These are phyloP conservation scores for Manis crassicaudata DNA, from an alignment of 2,797 vertebrate species.

Conservation along the genomic window DNA sequence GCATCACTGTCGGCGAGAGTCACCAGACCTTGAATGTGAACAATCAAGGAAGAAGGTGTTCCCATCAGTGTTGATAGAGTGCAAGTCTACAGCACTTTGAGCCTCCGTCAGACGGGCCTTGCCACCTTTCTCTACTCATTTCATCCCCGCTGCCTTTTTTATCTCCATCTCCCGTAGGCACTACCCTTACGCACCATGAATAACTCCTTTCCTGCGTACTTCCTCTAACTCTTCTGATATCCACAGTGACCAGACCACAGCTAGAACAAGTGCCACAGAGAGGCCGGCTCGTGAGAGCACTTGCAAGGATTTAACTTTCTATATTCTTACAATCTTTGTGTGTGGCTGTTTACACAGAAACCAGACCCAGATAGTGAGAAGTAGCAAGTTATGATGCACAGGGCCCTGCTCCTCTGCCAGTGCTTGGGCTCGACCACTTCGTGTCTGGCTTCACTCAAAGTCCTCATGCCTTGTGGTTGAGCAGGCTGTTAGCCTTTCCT, in stretches of 20 bases:
- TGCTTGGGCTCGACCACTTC: background rate
- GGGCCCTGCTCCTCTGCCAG: background rate
- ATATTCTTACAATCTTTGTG: background rate
- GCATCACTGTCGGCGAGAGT: constrained; percentile 44
- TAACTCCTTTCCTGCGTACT: constrained; percentile 31
- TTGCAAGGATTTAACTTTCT: background rate
- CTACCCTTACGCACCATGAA: background rate
- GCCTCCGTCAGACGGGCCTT: background rate
- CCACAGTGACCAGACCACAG: constrained; percentile 43
- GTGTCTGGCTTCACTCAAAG: constrained; percentile 17
- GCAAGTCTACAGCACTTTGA: background rate
- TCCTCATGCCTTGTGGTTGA: background rate
- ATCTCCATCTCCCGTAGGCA: background rate
- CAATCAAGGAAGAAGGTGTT: constrained; percentile 36
- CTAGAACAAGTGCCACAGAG: background rate
- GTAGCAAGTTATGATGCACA: background rate
- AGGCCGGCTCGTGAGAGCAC: background rate
- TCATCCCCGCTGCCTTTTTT: background rate
- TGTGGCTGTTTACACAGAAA: constrained; percentile 8
- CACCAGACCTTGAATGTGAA: constrained; percentile 65
- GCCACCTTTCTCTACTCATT: constrained; percentile 22
- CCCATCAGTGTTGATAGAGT: background rate
- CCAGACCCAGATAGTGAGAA: background rate
- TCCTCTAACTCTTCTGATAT: constrained; percentile 23
- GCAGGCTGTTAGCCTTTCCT: background rate